A percentile compares a stretch with the other conserved stretches of the same genome.
Evolutionary conservation across 2,888 invertebrate genomes (phyloP).

Genomic region (Amphipyra berbera): DNA sequence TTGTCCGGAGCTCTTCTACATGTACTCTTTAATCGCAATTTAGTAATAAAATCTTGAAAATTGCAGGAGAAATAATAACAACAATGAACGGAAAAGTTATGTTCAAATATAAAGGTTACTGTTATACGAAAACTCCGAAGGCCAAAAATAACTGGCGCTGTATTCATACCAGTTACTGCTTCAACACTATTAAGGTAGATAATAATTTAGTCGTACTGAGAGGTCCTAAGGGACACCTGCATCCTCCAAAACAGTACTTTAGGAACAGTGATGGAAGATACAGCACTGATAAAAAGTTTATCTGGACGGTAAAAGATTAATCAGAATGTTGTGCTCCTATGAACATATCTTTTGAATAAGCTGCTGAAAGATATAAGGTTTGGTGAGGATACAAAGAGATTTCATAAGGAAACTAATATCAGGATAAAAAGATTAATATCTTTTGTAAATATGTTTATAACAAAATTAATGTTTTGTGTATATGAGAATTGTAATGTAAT

Average conservation of each 20-base stretch:
- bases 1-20: no score
- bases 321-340: no score
- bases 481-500: no score
- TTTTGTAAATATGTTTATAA: no score
- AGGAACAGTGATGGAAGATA: conserved; percentile 5
- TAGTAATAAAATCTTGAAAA: not conserved
- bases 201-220: not conserved
- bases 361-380: no score
- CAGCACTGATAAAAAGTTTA: not conserved
- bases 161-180: conserved; percentile 26
- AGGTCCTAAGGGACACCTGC: conserved; percentile 14
- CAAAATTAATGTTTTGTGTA: no score
- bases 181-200: not conserved
- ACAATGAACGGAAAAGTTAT: conserved; percentile 13
- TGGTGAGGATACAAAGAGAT: no score
- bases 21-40: no score
- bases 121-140: not conserved
- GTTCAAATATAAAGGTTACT: conserved; percentile 32
- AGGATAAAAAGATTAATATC: no score
- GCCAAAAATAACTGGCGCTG: conserved; percentile 22
- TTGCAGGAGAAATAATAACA: conserved; percentile 35
- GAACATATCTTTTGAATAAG: no score
- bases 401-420: no score
- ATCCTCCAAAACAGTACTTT: conserved; percentile 18
- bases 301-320: not conserved